These are phyloP conservation scores for Hypomecis punctinalis DNA, from an alignment of 2,888 invertebrate species.

Conservation along the genomic window DNA sequence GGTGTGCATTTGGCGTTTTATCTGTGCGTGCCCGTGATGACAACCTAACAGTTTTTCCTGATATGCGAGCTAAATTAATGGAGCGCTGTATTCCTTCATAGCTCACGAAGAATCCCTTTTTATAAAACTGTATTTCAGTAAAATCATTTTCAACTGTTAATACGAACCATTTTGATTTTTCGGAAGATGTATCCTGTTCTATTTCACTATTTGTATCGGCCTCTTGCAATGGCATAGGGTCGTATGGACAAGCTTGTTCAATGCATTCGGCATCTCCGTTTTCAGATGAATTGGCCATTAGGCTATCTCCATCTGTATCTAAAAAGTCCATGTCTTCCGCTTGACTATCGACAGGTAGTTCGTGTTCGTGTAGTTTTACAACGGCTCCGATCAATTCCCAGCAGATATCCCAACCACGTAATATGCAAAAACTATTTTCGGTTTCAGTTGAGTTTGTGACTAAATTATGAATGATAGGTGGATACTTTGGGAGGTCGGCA, in stretches of 20 bases:
- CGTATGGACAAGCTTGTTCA: background rate
- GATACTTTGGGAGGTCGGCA: constrained; percentile 69
- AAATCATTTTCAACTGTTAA: constrained; percentile 84
- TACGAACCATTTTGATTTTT: constrained; percentile 82
- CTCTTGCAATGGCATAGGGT: background rate
- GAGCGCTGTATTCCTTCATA: constrained; percentile 79
- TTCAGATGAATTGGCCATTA: constrained; percentile 7
- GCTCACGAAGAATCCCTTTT: constrained; percentile 82
- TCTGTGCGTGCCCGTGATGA: constrained; percentile 64
- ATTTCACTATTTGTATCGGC: constrained; percentile 7
- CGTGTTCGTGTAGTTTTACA: constrained; percentile 57
- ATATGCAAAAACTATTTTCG: constrained; percentile 72
- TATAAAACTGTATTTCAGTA: constrained; percentile 78
- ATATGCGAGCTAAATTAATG: constrained; percentile 74
- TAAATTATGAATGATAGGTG: constrained; percentile 69
- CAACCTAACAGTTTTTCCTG: constrained; percentile 78
- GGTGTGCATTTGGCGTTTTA: constrained; percentile 49
- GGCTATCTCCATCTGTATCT: constrained; percentile 1
- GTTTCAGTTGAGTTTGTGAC: constrained; percentile 63
- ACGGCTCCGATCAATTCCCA: constrained; percentile 78
- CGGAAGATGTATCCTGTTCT: constrained; percentile 36
- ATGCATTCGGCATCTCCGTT: constrained; percentile 7
- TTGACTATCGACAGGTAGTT: constrained; percentile 16
- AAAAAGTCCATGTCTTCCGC: constrained; percentile 1
- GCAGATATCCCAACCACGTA: constrained; percentile 68